A percentile compares a stretch with the other conserved stretches of the same genome.
Evolutionary conservation across 2,888 invertebrate species (phyloP).

Genomic region (Notocelia uddmanniana): DNA sequence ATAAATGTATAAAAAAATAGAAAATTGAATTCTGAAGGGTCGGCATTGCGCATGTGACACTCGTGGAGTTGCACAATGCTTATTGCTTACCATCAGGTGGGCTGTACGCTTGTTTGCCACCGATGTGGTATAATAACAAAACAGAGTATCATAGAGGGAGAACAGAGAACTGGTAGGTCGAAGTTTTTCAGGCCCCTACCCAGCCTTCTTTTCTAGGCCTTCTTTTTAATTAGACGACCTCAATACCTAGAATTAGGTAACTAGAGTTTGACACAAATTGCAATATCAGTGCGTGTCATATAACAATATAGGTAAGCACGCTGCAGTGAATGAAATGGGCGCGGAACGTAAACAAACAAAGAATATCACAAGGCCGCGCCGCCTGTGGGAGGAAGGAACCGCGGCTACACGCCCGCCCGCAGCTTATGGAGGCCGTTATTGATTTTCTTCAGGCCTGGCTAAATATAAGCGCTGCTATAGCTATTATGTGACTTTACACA

Average conservation of each 20-base stretch:
- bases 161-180: background rate
- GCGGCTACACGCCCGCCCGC: constrained; percentile 54
- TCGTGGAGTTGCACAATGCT: too few relatives aligned
- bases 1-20: too few relatives aligned
- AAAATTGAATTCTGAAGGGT: too few relatives aligned
- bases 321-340: constrained; percentile 60
- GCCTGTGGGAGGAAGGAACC: constrained; percentile 48
- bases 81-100: too few relatives aligned
- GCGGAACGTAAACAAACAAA: constrained; percentile 64
- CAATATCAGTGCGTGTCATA: constrained; percentile 13
- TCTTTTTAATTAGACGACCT: background rate
- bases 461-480: constrained; percentile 55
- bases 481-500: constrained; percentile 45
- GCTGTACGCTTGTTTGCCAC: too few relatives aligned
- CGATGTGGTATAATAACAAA: too few relatives aligned
- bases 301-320: constrained; percentile 35
- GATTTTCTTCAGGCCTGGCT: constrained; percentile 59
- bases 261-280: background rate
- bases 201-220: too few relatives aligned
- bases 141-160: background rate
- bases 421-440: constrained; percentile 61
- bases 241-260: background rate
- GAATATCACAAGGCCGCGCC: constrained; percentile 54
- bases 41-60: too few relatives aligned
- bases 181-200: background rate